Conservation (phyloP, 2,888 invertebrate genomes). For the Odontothrips loti region DNA sequence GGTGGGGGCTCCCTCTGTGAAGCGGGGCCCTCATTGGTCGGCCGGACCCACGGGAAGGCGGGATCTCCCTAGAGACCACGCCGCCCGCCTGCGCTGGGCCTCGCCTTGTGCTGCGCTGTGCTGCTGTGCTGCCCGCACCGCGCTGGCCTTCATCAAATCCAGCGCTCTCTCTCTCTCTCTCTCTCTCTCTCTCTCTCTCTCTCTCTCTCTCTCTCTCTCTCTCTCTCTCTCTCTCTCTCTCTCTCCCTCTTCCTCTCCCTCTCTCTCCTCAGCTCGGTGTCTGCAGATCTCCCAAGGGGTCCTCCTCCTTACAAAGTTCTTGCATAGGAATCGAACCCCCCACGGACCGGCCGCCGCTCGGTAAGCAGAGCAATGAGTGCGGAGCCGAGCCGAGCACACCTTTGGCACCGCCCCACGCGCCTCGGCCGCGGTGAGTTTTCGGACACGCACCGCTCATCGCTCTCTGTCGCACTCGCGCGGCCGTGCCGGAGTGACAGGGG, state of each 20-base stretch:
- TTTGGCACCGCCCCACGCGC: neutral
- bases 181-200: conserved; percentile 1
- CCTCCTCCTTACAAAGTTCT: neutral
- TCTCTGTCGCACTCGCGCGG: too few relatives aligned
- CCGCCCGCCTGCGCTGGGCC: conserved; percentile 27
- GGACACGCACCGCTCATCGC: too few relatives aligned
- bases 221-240: conserved; percentile 28
- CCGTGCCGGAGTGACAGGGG: too few relatives aligned
- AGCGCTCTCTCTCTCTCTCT: conserved; percentile 13
- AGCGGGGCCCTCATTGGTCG: conserved; percentile 18
- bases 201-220: conserved; percentile 19
- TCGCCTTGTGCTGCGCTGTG: neutral
- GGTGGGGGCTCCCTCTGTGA: conserved; percentile 21
- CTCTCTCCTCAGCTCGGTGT: neutral
- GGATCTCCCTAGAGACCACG: conserved; percentile 21
- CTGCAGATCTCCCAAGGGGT: conserved; percentile 4
- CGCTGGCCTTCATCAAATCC: conserved; percentile 12
- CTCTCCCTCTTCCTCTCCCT: conserved; percentile 13
- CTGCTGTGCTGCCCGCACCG: neutral
- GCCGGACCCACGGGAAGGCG: conserved; percentile 25
- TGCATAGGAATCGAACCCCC: conserved; percentile 6
- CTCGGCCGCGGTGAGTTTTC: neutral
- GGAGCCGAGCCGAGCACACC: neutral
- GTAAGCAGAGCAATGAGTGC: neutral
- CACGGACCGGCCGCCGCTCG: neutral